Evolutionary conservation across 2,888 invertebrate species (phyloP), one percentile per base, ranked within the genome.

Genomic region (Coleophora flavipennella): DNA sequence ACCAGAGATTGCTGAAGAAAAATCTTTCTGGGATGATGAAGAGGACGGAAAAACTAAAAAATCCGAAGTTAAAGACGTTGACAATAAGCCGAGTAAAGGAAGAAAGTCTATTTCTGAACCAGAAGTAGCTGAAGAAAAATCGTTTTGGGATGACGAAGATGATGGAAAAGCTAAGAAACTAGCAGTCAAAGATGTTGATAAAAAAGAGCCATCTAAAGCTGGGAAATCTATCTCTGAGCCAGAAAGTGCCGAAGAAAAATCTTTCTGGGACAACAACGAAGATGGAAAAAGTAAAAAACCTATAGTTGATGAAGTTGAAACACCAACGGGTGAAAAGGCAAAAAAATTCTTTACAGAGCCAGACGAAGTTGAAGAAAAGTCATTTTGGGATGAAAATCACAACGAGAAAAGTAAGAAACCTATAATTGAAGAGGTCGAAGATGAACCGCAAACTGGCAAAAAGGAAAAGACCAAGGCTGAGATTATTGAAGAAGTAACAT

Each of bases 371-470:
- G 73, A 77, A 59, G 71, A 70, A 38, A 78, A 75, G 28, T 71
- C 73, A 8, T 51, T 78, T 44, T 79, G 76, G 76, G 83, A 83
- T 46, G 79, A 83, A 47, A 78, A 77, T 33, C 63, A 74, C 36
- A 70, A 76, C 35, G 75, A 78, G 48, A 59, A 64, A 36, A 57
- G 58, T 34, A 69, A 67, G 31, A 59, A 70, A 40, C 64, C 67
- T 3, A 40, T 65, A 1, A 48, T 70, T 10, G 70, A 78, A 55
- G 77, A 80, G 43, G 38, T 68, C 2, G 48, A 64, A 31, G 45
- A 53, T 39, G 59, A 77, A 51, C 61, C 59, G 49, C 65, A 75
- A 52, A 55, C 59, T 27, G 73, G 65, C 26, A 57, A 68, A 45
- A 77, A 75, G 36, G 59, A 62, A 40, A 54, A 55, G 1, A 77